Base-by-base conservation (phyloP, 2,113 vertebrate genomes). In the Pterocles burchelli region DNA sequence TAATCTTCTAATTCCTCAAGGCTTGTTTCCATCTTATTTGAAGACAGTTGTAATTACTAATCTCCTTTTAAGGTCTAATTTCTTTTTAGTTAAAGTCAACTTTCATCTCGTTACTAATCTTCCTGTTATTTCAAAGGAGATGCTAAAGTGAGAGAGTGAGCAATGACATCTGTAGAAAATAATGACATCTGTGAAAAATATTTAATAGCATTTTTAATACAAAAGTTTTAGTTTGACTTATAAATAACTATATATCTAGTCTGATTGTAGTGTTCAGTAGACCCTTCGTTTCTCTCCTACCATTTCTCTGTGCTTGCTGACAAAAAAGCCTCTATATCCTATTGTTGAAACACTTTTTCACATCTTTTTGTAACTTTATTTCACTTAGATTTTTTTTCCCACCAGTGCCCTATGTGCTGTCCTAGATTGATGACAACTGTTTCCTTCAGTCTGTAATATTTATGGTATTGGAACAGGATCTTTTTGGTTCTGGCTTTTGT, bases 61-160 rank as follows among this genome's bases (percentile, higher is more conserved):
- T 94, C 74, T 71, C 91, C 88, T 77, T 85, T 82, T 92, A 97
- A 96, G 89, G 72, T 14, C 78, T 91, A 85, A 83, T 92, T 96
- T 91, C 88, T 90, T 97, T 94, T 88, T 76, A 70, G 86, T 81
- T 78, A 92, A 81, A 93, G 84, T 85, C 75, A 76, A 65, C 93
- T 95, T 97, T 95, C 95, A 96, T 94, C 93, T 91, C 76, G 28
- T 85, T 93, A 89, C 88, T 97, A 78, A 97, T 94, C 93, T 97
- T 72, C 85, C 65, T 88, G 88, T 93, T 65, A 61, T 97, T 96
- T 97, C 96, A 96, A 96, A 97, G 89, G 74, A 71, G 55, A 83
- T 83, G 92, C 57, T 91, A 96, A 97, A 93, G 73, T 74, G 85
- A 91, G 89, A 74, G 86, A 76, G 54, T 2, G 21, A 73, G 58